phyloP scores from a whole-genome alignment of 2,113 vertebrate genomes.

The Brienomyrus longianalis region DNA sequence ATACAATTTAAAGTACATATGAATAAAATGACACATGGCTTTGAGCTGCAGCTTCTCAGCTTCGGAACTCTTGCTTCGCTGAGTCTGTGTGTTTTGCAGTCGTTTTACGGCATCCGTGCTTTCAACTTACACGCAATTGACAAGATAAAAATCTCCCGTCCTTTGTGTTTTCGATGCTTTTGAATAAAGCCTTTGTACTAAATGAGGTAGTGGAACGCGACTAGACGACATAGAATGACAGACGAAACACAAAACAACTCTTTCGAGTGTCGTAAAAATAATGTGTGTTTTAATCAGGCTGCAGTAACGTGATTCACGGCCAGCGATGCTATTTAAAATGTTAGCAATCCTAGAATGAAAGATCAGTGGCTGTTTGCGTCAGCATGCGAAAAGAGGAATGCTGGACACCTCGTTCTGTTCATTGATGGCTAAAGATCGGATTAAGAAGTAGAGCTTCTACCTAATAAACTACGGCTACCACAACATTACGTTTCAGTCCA shows the following conservation, averaged over 20 bases:
- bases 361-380: neutral
- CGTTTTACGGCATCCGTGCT: conserved; percentile 1
- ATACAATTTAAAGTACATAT: neutral
- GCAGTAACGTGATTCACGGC: neutral
- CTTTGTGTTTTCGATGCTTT: neutral
- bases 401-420: neutral
- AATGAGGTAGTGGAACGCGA: neutral
- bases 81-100: neutral
- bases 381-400: neutral
- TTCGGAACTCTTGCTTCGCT: neutral
- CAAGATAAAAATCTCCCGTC: neutral
- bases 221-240: neutral
- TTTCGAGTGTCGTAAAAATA: neutral
- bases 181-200: neutral
- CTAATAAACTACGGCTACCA: neutral
- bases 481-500: neutral
- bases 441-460: neutral
- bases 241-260: neutral
- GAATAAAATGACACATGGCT: neutral
- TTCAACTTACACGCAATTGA: neutral
- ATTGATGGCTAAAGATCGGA: neutral
- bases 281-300: neutral
- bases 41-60: neutral
- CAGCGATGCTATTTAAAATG: neutral
- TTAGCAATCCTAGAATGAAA: neutral